Evolutionary conservation across 2,113 vertebrate species (phyloP), one percentile per base, ranked within the genome.

Genomic region (Syngnathus floridae): DNA sequence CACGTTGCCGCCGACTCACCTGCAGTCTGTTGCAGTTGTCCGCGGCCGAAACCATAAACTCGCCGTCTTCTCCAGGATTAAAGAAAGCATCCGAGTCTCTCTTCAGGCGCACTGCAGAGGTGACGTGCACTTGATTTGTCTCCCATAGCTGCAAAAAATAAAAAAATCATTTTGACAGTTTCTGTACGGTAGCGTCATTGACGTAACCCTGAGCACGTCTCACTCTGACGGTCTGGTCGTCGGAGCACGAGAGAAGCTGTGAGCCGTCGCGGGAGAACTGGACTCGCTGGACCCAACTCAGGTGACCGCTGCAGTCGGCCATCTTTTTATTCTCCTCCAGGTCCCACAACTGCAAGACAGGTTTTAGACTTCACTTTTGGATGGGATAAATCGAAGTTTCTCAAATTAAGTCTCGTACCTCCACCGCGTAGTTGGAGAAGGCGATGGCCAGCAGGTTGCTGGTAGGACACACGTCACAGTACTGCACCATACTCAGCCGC

Each of bases 161-260:
- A 2, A 43, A 9, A 22, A n/a, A 16, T 31, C 21, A 61, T 14
- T 22, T 16, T 65, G 69, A 60, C 17, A 37, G 22, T 48, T 41
- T 62, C 16, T 45, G 16, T 31, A 45, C 43, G 57, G n/a, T 40
- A 13, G 48, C 26, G 55, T 31, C 19, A 46, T 5, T 7, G 43
- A 16, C 13, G 43, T 46, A 14, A 1, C 43, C 12, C n/a, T 14
- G 12, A 43, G 59, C 2, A 8, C n/a, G 38, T 43, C 59, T 91
- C 83, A 99, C 97, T 31, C 94, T 92, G 80, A 99, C 85, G 62
- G 95, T 98, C 73, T 96, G 93, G 77, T 99, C 97, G 70, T 97
- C 93, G n/a, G 96, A 98, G 68, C 93, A 94, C 31, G 96, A 98
- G 64, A 99, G 90, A 81, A 99, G 92, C 17, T 91, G 91, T 31